A percentile compares a stretch with the other conserved stretches of the same genome.
Evolutionary conservation across 2,113 vertebrate species (phyloP).

Genomic region (Lethenteron camtschaticum): DNA sequence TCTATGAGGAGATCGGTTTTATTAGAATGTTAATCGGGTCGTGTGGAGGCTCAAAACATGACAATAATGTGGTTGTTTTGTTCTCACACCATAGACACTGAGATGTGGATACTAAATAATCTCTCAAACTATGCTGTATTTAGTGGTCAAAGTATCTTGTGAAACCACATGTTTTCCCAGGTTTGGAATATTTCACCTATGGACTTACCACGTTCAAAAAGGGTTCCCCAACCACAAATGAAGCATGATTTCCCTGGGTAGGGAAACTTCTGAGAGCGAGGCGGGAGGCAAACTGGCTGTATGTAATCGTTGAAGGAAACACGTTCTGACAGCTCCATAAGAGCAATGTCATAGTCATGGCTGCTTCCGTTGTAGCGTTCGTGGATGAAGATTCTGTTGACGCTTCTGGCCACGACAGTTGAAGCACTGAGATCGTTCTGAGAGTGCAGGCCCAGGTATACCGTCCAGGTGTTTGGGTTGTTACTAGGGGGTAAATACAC

Average conservation of each 20-base stretch:
- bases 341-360: constrained; percentile 50
- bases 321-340: constrained; percentile 38
- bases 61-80: background rate
- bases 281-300: constrained; percentile 40
- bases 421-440: too few species aligned
- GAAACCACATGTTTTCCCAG: too few species aligned
- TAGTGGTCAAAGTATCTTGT: background rate
- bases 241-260: constrained; percentile 36
- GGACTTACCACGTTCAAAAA: constrained; percentile 33
- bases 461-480: too few species aligned
- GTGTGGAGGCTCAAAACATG: background rate
- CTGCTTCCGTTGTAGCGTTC: constrained; percentile 36
- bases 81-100: background rate
- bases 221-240: constrained; percentile 64
- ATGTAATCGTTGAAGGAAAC: constrained; percentile 30
- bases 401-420: too few species aligned
- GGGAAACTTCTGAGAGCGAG: constrained; percentile 25
- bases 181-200: background rate
- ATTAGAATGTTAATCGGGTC: background rate
- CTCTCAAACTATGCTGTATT: background rate
- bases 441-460: too few species aligned
- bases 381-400: constrained; percentile 32
- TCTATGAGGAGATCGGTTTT: too few species aligned
- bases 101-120: background rate
- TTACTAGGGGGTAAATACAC: too few species aligned